Percentiles rank a stretch among this genome's conserved stretches.
These are phyloP conservation scores for Anguilla obscura DNA, from an alignment of 2,797 vertebrate species.

Conservation along the genomic window DNA sequence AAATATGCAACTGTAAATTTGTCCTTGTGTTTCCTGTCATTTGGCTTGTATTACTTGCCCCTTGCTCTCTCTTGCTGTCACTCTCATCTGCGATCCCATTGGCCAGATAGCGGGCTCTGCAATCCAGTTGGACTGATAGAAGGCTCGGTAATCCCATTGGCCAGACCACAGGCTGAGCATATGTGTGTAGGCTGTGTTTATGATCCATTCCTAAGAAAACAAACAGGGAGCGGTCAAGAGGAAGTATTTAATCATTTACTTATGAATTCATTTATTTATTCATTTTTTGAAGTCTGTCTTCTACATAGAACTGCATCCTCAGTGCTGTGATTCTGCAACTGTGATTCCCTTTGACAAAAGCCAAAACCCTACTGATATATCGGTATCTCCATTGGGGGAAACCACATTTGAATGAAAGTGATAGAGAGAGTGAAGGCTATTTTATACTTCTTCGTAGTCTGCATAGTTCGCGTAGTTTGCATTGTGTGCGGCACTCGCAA, in stretches of 20 bases:
- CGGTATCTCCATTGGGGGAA: background rate
- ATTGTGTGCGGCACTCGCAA: no score
- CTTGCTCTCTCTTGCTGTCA: background rate
- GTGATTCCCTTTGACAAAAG: background rate
- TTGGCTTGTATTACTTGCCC: background rate
- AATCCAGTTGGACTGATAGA: no score
- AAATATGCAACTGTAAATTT: background rate
- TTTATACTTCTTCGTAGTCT: no score
- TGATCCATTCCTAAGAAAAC: background rate
- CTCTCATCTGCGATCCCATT: no score
- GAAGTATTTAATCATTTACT: background rate
- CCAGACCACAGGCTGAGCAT: background rate
- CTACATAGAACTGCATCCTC: no score
- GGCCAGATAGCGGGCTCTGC: no score
- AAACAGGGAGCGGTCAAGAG: background rate
- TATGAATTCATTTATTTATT: background rate
- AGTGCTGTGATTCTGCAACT: background rate
- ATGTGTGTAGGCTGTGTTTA: background rate
- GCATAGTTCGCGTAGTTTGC: no score
- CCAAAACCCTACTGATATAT: background rate
- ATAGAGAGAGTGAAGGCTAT: no score
- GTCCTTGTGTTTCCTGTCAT: background rate
- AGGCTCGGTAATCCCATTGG: background rate
- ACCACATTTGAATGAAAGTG: background rate
- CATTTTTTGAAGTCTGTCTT: no score